A percentile compares a stretch with the other conserved stretches of the same genome.
These are phyloP conservation scores for Elgonia sp. DNA, from an alignment of 2,888 invertebrate species.

Conservation along the genomic window DNA sequence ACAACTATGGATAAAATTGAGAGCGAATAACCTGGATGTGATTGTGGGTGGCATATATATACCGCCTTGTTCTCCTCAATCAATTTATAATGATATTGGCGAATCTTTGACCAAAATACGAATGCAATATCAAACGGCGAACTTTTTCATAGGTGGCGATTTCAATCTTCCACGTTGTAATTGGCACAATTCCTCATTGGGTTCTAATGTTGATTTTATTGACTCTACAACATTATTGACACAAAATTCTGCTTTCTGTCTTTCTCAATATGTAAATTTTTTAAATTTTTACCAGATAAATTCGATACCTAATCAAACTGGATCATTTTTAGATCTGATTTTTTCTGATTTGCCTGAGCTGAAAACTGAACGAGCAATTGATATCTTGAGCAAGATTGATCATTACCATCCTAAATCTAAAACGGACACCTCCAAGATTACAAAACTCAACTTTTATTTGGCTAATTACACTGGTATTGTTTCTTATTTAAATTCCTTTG, in stretches of 20 bases:
- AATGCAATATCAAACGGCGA: background rate
- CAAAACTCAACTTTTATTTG: too few species aligned
- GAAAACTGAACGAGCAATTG: background rate
- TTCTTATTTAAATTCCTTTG: too few species aligned
- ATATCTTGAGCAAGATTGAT: slow-evolving; percentile 4
- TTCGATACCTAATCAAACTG: too few species aligned
- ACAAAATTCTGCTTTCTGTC: background rate
- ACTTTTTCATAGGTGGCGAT: background rate
- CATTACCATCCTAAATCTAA: background rate
- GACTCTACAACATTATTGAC: background rate
- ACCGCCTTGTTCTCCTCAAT: too few species aligned
- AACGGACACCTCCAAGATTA: too few species aligned
- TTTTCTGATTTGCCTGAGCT: background rate
- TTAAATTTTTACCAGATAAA: background rate
- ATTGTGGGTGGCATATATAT: too few species aligned
- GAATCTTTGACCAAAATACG: background rate
- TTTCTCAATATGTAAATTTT: background rate
- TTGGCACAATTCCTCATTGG: background rate
- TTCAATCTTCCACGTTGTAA: background rate
- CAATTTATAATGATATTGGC: background rate
- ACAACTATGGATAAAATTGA: too few species aligned
- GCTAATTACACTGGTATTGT: too few species aligned
- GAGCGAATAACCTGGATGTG: too few species aligned
- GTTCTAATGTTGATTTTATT: background rate
- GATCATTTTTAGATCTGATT: background rate